Base-by-base conservation (phyloP, 2,797 vertebrate genomes). In the Dromococcyx pavoninus region DNA sequence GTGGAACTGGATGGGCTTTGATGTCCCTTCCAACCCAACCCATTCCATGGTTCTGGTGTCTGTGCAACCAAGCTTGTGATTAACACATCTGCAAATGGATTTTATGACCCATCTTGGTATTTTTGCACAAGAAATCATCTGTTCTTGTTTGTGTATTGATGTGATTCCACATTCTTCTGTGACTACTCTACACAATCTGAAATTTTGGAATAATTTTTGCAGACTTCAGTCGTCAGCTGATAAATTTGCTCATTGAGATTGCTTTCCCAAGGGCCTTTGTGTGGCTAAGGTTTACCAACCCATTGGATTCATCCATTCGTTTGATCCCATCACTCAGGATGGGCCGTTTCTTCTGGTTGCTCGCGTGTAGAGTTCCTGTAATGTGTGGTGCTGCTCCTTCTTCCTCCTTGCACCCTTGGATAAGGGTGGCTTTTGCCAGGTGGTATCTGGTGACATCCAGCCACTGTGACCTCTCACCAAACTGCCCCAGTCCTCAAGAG, bases 401-500 rank as follows among this genome's bases (percentile, higher is more conserved):
- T 22, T 15, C 30, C 9, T 41, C 37, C 50, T 25, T 41, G 27
- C 41, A 27, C 39, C 32, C 43, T 57, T 15, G 35, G 35, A 11
- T 9, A 17, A n/a, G 7, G 12, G 22, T 73, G 51, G 11, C 17
- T 69, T 69, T 65, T 53, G 6, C 32, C n/a, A 54, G 25, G 21
- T 1, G 1, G 51, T 51, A 4, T 1, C 23, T 24, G 33, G 12
- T 80, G 73, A 12, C 15, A 30, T 22, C 10, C n/a, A 70, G 21
- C 21, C 2, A 0, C 37, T 50, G 15, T 16, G 30, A 13, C 8
- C 11, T n/a, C 23, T 11, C 7, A 24, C 3, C 51, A 43, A 79
- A 18, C 27, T 10, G 9, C 9, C 25, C 7, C 9, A 27, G 7
- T 14, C 28, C 15, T 72, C 0, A 0, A 11, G 30, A 32, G 67